phyloP scores from a whole-genome alignment of 2,113 vertebrate species.

The Cochlearius cochlearius region DNA sequence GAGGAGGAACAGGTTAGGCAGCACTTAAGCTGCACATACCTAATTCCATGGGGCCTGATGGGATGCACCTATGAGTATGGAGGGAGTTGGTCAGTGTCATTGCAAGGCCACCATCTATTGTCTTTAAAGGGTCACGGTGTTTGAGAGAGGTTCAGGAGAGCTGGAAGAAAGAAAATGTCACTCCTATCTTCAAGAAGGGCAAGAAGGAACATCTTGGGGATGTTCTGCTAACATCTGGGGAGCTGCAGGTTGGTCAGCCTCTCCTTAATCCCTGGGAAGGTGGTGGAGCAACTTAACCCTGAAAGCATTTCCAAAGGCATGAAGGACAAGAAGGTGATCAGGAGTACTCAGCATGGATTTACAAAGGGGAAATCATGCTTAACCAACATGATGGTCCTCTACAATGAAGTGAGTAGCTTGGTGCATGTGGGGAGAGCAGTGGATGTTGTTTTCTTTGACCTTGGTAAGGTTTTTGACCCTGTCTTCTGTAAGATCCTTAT shows the following conservation, averaged over 20 bases:
- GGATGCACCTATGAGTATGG: background rate
- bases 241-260: background rate
- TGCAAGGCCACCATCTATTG: background rate
- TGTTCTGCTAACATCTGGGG: background rate
- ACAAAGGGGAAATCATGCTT: background rate
- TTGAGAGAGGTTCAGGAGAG: background rate
- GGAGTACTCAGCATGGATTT: background rate
- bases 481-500: background rate
- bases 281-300: background rate
- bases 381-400: background rate
- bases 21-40: background rate
- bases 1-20: background rate
- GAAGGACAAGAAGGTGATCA: background rate
- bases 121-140: background rate
- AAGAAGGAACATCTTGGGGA: background rate
- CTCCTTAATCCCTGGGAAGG: background rate
- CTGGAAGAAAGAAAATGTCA: background rate
- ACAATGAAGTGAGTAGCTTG: background rate
- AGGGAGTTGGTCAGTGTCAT: background rate
- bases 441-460: background rate
- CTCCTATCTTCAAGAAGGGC: background rate
- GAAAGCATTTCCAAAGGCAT: background rate
- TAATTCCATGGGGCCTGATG: background rate
- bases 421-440: background rate
- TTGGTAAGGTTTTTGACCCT: background rate